Evolutionary conservation across 2,797 vertebrate species (phyloP).

Genomic region (Hyperoplus lanceolatus): DNA sequence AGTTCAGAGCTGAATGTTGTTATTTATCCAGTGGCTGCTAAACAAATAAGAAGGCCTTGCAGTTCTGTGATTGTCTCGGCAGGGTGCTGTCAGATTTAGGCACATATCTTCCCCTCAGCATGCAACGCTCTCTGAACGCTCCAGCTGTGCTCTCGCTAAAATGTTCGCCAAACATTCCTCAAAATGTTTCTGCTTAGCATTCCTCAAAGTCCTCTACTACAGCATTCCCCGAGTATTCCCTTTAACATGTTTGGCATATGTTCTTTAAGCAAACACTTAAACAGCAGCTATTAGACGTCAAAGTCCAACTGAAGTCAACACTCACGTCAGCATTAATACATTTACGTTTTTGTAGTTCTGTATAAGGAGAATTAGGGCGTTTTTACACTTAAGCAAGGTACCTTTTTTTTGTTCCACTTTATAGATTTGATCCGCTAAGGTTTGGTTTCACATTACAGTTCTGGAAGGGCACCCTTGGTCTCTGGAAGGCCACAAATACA

Average conservation of each 20-base stretch:
- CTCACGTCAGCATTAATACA: conserved; percentile 19
- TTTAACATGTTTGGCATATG: conserved; percentile 10
- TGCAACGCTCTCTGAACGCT: conserved; percentile 62
- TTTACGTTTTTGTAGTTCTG: conserved; percentile 14
- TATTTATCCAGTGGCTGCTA: conserved; percentile 81
- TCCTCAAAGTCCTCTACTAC: conserved; percentile 59
- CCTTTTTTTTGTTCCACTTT: too few species aligned
- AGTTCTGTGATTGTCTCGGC: conserved; percentile 80
- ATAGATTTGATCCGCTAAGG: too few species aligned
- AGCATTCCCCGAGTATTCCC: conserved; percentile 41
- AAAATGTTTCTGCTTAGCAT: conserved; percentile 55
- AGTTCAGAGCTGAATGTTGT: conserved; percentile 78
- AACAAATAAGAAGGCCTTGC: conserved; percentile 80
- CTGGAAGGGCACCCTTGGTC: too few species aligned
- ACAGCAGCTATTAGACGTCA: conserved; percentile 8
- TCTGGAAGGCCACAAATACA: too few species aligned
- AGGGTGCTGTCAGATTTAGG: conserved; percentile 82
- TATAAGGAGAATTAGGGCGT: not conserved
- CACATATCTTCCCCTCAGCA: conserved; percentile 66
- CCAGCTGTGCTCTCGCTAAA: conserved; percentile 61
- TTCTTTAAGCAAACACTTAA: conserved; percentile 5
- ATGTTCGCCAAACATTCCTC: conserved; percentile 3
- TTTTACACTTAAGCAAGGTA: too few species aligned
- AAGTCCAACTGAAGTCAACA: conserved; percentile 21
- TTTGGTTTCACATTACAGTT: too few species aligned